These are phyloP conservation scores for Proisotoma minuta DNA, from an alignment of 2,888 invertebrate genomes.

Conservation along the genomic window DNA sequence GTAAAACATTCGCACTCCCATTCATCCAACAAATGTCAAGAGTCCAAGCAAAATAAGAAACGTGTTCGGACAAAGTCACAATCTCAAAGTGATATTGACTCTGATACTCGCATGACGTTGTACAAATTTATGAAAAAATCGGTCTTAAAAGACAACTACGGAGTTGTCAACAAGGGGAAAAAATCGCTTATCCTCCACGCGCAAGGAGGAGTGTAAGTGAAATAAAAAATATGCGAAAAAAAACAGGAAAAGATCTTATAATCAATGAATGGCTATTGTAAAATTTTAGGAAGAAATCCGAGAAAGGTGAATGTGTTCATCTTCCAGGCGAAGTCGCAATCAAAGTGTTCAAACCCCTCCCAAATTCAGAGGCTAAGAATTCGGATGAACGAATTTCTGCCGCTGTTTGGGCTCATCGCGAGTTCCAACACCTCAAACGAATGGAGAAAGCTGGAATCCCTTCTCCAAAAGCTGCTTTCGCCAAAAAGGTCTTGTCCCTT, in stretches of 20 bases:
- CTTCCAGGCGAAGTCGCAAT: slow-evolving; percentile 55
- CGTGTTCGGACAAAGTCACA: background rate
- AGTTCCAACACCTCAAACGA: slow-evolving; percentile 54
- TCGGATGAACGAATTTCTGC: background rate
- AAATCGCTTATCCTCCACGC: slow-evolving; percentile 57
- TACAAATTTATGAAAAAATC: slow-evolving; percentile 57
- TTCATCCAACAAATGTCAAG: slow-evolving; percentile 6
- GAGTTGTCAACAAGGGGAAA: slow-evolving; percentile 58
- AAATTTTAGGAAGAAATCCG: slow-evolving; percentile 2
- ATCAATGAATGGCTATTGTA: too few species aligned
- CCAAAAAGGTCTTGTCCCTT: too few species aligned
- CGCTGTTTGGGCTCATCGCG: slow-evolving; percentile 7
- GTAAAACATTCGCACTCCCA: background rate
- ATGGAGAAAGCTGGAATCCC: slow-evolving; percentile 51
- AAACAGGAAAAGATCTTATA: background rate
- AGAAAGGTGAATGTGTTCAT: slow-evolving; percentile 11
- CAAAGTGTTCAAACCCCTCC: slow-evolving; percentile 59
- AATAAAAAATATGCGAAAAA: background rate
- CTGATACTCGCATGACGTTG: slow-evolving; percentile 5
- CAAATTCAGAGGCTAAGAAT: slow-evolving; percentile 54
- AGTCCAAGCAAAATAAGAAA: background rate
- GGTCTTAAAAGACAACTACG: slow-evolving; percentile 55
- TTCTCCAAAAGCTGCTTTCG: slow-evolving; percentile 55
- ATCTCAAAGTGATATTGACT: slow-evolving; percentile 5
- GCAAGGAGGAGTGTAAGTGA: slow-evolving; percentile 53